Percentiles rank a stretch among this genome's conserved stretches.
These are phyloP conservation scores for Zeus faber DNA, from an alignment of 2,113 vertebrate species.

Conservation along the genomic window DNA sequence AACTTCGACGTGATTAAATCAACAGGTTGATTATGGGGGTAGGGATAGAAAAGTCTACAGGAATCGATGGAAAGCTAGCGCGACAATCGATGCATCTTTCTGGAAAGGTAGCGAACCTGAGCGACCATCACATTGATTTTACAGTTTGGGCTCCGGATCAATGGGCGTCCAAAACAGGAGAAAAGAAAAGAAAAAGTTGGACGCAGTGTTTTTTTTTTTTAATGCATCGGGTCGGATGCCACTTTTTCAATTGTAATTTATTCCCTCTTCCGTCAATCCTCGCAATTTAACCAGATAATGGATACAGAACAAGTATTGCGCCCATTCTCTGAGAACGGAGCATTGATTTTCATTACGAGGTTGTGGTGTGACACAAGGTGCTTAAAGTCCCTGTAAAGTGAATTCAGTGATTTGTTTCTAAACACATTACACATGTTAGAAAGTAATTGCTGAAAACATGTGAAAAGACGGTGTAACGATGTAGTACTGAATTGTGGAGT, in stretches of 20 bases:
- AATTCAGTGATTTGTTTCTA: no score
- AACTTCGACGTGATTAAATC: slow-evolving; percentile 39
- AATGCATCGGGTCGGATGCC: slow-evolving; percentile 49
- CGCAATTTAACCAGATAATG: slow-evolving; percentile 42
- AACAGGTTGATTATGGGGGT: slow-evolving; percentile 48
- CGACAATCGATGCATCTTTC: slow-evolving; percentile 52
- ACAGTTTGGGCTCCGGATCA: slow-evolving; percentile 50
- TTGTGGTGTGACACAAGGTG: slow-evolving; percentile 60
- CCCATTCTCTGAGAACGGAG: slow-evolving; percentile 40
- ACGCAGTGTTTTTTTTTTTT: slow-evolving; percentile 38
- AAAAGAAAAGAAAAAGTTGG: no score
- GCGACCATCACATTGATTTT: slow-evolving; percentile 64
- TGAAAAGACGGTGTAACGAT: no score
- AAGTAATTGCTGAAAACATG: no score
- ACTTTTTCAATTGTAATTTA: slow-evolving; percentile 33
- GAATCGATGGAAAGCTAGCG: slow-evolving; percentile 51
- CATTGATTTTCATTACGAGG: slow-evolving; percentile 54
- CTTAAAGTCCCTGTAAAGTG: no score
- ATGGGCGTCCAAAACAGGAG: slow-evolving; percentile 42
- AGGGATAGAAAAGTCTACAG: slow-evolving; percentile 35
- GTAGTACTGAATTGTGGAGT: no score
- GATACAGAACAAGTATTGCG: slow-evolving; percentile 35
- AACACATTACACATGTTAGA: no score
- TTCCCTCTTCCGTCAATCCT: slow-evolving; percentile 24
- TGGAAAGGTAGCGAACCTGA: slow-evolving; percentile 68